Conservation (phyloP, 1,140 invertebrate species). For the Drosophila hydei region DNA sequence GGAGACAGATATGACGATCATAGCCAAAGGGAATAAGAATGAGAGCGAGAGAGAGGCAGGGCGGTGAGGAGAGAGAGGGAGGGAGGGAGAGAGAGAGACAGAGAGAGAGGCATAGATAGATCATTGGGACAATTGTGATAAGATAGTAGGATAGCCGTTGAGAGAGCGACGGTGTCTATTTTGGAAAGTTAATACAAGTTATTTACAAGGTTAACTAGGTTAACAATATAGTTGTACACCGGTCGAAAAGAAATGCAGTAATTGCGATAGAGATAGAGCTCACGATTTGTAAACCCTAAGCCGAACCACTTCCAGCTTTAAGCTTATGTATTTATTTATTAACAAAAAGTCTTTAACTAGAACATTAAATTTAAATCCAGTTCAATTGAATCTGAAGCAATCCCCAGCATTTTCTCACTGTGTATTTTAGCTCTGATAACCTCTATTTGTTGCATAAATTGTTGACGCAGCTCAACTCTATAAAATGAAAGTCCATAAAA, state of each 20-base stretch:
- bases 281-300: no score
- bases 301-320: no score
- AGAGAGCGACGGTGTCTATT: slow-evolving; percentile 6
- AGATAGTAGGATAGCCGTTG: slow-evolving; percentile 29
- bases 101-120: neutral
- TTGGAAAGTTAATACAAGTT: slow-evolving; percentile 6
- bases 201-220: slow-evolving; percentile 61
- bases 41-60: neutral
- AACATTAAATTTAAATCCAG: neutral
- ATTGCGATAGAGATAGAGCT: neutral
- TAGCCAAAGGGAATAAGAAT: neutral
- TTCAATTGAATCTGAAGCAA: neutral
- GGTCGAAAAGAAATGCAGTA: neutral
- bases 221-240: slow-evolving; percentile 8
- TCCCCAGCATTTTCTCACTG: neutral
- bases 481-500: slow-evolving; percentile 66
- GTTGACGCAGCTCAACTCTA: slow-evolving; percentile 51
- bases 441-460: slow-evolving; percentile 59
- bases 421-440: slow-evolving; percentile 54
- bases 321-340: no score
- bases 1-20: slow-evolving; percentile 46
- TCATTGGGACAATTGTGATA: slow-evolving; percentile 43
- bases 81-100: neutral
- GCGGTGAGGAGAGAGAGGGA: neutral
- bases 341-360: no score